A percentile compares a stretch with the other conserved stretches of the same genome.
These are phyloP conservation scores for Sorex araneus DNA, from an alignment of 2,113 vertebrate species.

Conservation along the genomic window DNA sequence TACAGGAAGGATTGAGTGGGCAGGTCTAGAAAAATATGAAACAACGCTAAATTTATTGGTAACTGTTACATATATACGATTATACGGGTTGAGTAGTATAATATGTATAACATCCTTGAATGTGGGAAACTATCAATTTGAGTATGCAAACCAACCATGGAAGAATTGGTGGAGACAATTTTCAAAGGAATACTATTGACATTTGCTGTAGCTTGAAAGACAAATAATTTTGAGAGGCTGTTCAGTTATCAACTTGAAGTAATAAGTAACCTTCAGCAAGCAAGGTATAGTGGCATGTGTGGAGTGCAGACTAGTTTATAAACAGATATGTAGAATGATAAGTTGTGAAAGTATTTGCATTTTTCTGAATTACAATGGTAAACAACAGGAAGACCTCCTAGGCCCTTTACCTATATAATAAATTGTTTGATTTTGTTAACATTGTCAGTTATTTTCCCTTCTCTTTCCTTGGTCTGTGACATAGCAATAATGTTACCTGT, in stretches of 20 bases:
- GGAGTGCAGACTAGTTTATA: neutral
- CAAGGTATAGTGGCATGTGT: fast-evolving
- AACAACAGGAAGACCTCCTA: neutral
- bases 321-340: neutral
- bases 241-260: neutral
- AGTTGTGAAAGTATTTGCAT: neutral
- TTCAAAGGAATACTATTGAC: neutral
- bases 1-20: no score
- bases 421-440: neutral
- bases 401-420: neutral
- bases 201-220: neutral
- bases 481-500: neutral
- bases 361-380: neutral
- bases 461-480: neutral
- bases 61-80: neutral
- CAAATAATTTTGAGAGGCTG: neutral
- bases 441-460: neutral
- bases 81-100: neutral
- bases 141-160: neutral
- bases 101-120: neutral
- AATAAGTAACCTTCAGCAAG: neutral
- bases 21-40: no score
- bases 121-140: neutral
- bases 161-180: neutral
- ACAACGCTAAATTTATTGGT: no score